These are phyloP conservation scores for Netelia melanura DNA, from an alignment of 2,888 invertebrate genomes.

Conservation along the genomic window DNA sequence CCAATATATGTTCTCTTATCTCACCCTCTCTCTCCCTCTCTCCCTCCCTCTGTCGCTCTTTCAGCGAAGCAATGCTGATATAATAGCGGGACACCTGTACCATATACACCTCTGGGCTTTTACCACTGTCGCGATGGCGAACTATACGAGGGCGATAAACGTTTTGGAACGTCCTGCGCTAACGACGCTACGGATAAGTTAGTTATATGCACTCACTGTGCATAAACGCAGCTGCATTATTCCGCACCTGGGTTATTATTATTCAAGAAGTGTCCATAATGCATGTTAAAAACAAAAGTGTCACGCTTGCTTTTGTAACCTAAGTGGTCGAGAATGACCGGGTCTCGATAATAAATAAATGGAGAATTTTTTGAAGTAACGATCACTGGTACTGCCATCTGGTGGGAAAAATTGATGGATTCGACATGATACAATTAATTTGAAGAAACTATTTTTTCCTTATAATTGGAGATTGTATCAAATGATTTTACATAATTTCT, in stretches of 20 bases:
- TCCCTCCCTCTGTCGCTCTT: background rate
- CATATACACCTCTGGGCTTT: slow-evolving; percentile 3
- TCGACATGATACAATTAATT: too few relatives aligned
- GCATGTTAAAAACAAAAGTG: background rate
- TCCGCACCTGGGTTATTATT: background rate
- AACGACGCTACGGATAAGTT: slow-evolving; percentile 57
- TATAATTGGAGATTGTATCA: too few relatives aligned
- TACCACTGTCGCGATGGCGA: slow-evolving; percentile 10
- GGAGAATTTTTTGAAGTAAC: too few relatives aligned
- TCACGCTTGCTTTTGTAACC: background rate
- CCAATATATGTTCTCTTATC: slow-evolving; percentile 36
- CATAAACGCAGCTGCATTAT: slow-evolving; percentile 7
- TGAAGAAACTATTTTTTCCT: too few relatives aligned
- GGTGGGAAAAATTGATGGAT: too few relatives aligned
- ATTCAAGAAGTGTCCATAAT: too few relatives aligned
- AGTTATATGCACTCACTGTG: slow-evolving; percentile 36
- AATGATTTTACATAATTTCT: too few relatives aligned
- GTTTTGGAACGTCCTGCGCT: slow-evolving; percentile 42
- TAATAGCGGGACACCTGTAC: background rate
- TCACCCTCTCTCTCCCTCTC: slow-evolving; percentile 5
- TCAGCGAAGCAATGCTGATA: background rate
- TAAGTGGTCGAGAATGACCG: background rate
- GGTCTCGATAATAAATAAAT: too few relatives aligned
- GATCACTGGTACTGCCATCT: too few relatives aligned
- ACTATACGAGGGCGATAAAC: slow-evolving; percentile 52